Percentiles rank a stretch among this genome's conserved stretches.
phyloP scores from a whole-genome alignment of 2,113 vertebrate species.

The Hyperoodon ampullatus region DNA sequence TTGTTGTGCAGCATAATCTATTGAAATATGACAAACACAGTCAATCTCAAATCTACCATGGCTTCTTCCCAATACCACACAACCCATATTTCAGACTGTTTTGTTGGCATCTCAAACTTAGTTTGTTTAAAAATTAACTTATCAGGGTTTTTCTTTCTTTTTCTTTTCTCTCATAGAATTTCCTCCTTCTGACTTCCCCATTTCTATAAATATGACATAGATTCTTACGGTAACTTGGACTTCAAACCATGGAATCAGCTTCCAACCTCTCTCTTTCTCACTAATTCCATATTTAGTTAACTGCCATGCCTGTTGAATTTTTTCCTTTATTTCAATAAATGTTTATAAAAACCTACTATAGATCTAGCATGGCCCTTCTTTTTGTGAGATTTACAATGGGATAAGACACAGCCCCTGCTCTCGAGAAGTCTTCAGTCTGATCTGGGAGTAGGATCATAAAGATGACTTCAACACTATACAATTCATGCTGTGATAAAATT shows the following conservation, averaged over 20 bases:
- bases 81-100: not conserved
- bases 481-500: conserved; percentile 58
- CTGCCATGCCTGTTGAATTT: not conserved
- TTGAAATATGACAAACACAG: not conserved
- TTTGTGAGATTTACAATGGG: not conserved
- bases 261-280: not conserved
- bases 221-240: conserved; percentile 50
- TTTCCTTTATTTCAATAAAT: conserved; percentile 26
- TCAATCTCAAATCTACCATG: not conserved
- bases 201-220: conserved; percentile 75
- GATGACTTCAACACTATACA: conserved; percentile 42
- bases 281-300: conserved; percentile 48
- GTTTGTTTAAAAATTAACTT: conserved; percentile 73
- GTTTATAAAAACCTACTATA: not conserved
- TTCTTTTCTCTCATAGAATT: conserved; percentile 44
- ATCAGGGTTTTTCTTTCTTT: conserved; percentile 50
- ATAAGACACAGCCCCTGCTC: not conserved
- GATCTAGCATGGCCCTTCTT: not conserved
- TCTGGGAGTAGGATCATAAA: conserved; percentile 25
- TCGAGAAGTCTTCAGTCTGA: not conserved
- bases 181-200: conserved; percentile 71
- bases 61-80: not conserved
- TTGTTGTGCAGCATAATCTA: conserved; percentile 38
- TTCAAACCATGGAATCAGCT: conserved; percentile 63
- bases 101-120: not conserved